Conservation (phyloP, 2,113 vertebrate genomes). For the Motacilla tschutschensis region DNA sequence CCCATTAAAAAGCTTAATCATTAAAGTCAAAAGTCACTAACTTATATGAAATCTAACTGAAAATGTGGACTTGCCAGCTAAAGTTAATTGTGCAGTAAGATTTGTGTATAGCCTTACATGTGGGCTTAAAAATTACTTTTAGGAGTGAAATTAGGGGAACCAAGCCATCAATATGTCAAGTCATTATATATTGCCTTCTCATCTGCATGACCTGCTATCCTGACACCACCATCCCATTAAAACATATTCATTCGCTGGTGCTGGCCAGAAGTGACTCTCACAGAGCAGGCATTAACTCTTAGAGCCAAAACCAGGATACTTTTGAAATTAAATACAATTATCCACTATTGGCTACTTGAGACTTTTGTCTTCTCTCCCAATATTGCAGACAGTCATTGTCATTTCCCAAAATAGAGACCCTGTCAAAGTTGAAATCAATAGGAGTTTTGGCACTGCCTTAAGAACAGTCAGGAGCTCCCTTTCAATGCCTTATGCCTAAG, state of each 20-base stretch:
- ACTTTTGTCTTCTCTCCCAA: neutral
- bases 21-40: neutral
- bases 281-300: neutral
- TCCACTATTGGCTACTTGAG: neutral
- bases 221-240: neutral
- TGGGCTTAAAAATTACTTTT: neutral
- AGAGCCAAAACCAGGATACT: neutral
- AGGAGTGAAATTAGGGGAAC: neutral
- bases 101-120: neutral
- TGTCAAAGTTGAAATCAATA: neutral
- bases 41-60: neutral
- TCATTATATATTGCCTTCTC: neutral
- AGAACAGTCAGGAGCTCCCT: neutral
- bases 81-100: neutral
- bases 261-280: neutral
- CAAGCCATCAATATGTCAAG: neutral
- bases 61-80: neutral
- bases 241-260: neutral
- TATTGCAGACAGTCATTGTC: neutral
- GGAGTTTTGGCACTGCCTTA: neutral
- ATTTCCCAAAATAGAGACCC: neutral
- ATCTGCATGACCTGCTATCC: neutral
- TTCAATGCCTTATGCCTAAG: neutral
- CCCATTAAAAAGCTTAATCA: slow-evolving; percentile 16
- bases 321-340: neutral